A percentile compares a stretch with the other conserved stretches of the same genome.
Conservation (phyloP, 2,888 invertebrate species). For the Cenopis cana region DNA sequence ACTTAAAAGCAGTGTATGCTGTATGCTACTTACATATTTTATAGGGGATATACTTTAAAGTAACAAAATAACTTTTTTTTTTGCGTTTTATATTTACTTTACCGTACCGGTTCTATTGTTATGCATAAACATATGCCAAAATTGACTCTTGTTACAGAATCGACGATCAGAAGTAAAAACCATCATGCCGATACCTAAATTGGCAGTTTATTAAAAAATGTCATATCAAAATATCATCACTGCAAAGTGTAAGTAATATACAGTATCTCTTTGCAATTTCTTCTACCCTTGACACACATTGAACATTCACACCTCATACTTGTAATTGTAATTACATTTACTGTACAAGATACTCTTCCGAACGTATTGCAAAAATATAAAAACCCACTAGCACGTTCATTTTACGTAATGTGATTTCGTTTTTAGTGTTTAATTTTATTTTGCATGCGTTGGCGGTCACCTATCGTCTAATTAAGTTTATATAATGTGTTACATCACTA, state of each 20-base stretch:
- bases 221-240: not conserved
- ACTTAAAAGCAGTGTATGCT: too few relatives aligned
- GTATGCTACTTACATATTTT: too few relatives aligned
- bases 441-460: slow-evolving; percentile 49
- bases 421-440: slow-evolving; percentile 45
- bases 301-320: not conserved
- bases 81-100: slow-evolving; percentile 1
- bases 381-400: slow-evolving; percentile 27
- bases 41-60: too few relatives aligned
- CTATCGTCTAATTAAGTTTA: slow-evolving; percentile 54
- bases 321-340: slow-evolving; percentile 11
- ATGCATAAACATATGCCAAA: not conserved
- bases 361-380: slow-evolving; percentile 42
- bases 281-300: slow-evolving; percentile 31
- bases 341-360: slow-evolving; percentile 33
- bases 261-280: slow-evolving; percentile 25
- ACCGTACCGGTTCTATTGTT: not conserved
- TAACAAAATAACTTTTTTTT: not conserved
- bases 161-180: not conserved
- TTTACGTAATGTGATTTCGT: slow-evolving; percentile 45
- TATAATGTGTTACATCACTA: slow-evolving; percentile 46
- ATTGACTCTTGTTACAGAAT: not conserved
- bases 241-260: not conserved
- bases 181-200: not conserved
- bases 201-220: not conserved